A percentile compares a stretch with the other conserved stretches of the same genome.
Evolutionary conservation across 2,113 vertebrate species (phyloP).

Genomic region (Phyllopteryx taeniolatus): DNA sequence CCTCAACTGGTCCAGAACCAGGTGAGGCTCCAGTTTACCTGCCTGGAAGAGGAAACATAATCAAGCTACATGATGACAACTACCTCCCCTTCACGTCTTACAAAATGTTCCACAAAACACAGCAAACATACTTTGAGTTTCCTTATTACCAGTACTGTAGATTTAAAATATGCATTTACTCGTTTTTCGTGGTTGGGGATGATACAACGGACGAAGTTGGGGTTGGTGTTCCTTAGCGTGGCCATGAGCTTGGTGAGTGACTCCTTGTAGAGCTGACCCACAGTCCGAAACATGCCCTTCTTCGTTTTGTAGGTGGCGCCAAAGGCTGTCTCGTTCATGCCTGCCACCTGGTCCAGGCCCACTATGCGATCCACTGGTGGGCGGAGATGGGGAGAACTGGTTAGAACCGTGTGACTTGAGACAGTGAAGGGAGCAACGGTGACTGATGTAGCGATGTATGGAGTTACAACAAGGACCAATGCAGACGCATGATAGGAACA

Average conservation of each 20-base stretch:
- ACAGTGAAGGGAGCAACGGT: conserved; percentile 2
- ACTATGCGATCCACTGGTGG: conserved; percentile 92
- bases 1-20: conserved; percentile 93
- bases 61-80: not conserved
- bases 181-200: conserved; percentile 98
- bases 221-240: conserved; percentile 95
- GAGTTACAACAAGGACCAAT: conserved; percentile 13
- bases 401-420: conserved; percentile 1
- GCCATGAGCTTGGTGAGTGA: conserved; percentile 97
- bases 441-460: conserved; percentile 19
- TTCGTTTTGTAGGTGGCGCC: conserved; percentile 95
- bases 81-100: not conserved
- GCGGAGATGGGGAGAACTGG: conserved; percentile 7
- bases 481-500: conserved; percentile 47
- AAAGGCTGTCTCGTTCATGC: conserved; percentile 94
- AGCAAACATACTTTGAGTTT: not conserved
- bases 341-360: conserved; percentile 95
- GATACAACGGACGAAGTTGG: conserved; percentile 98
- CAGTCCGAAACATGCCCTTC: conserved; percentile 96
- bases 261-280: conserved; percentile 96
- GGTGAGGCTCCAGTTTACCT: conserved; percentile 92
- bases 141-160: not conserved
- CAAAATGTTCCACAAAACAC: not conserved
- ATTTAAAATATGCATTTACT: conserved; percentile 64
- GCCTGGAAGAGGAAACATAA: conserved; percentile 70